Conservation (phyloP, 2,888 invertebrate species). For the Mesorhabditis belari region DNA sequence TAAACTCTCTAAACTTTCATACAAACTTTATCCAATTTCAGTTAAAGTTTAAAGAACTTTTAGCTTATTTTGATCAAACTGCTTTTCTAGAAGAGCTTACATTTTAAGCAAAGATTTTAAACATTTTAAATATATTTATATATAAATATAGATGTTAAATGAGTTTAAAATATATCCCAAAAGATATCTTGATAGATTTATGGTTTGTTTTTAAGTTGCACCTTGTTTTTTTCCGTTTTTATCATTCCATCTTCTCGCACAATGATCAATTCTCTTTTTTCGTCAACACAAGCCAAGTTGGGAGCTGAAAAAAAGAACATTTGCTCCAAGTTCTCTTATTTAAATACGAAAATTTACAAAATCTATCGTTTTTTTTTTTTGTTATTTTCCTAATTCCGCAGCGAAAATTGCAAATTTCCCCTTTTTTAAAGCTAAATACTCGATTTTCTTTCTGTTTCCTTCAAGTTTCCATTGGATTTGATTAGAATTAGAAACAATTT, state of each 20-base stretch:
- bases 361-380: not conserved
- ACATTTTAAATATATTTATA: too few relatives aligned
- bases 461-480: not conserved
- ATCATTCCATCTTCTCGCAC: not conserved
- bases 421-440: not conserved
- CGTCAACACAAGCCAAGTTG: not conserved
- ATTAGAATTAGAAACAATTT: too few relatives aligned
- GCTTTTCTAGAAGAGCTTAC: too few relatives aligned
- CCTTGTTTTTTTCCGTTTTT: not conserved
- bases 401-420: not conserved
- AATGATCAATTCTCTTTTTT: not conserved
- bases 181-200: too few relatives aligned
- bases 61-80: too few relatives aligned
- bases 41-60: too few relatives aligned
- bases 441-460: not conserved
- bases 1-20: too few relatives aligned
- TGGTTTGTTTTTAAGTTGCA: not conserved
- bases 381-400: not conserved
- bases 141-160: too few relatives aligned
- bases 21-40: too few relatives aligned
- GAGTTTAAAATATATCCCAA: too few relatives aligned
- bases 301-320: not conserved
- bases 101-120: too few relatives aligned
- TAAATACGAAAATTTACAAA: not conserved
- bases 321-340: too few relatives aligned